These are phyloP conservation scores for Sorex fumeus DNA, from an alignment of 2,113 vertebrate genomes.

Conservation along the genomic window DNA sequence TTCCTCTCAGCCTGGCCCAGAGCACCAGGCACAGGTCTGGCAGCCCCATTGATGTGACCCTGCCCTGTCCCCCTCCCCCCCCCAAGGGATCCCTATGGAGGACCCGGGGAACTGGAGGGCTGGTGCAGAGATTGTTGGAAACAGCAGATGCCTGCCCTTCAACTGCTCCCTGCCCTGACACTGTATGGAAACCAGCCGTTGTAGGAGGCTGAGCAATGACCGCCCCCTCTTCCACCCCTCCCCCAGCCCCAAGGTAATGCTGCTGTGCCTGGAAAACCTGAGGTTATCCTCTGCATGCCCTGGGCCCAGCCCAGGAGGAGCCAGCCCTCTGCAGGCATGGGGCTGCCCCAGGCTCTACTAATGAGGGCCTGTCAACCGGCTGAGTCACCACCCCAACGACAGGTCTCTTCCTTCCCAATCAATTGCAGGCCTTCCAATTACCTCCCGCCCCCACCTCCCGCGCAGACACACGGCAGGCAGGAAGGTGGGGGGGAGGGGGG, in stretches of 20 bases:
- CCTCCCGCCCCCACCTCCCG: slow-evolving; percentile 54
- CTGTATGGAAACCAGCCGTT: no score
- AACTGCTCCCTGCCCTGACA: not conserved
- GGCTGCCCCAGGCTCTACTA: slow-evolving; percentile 41
- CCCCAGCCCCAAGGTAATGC: not conserved
- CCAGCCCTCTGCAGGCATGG: not conserved
- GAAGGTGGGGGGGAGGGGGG: not conserved
- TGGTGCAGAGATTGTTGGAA: not conserved
- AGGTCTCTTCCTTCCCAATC: slow-evolving; percentile 71
- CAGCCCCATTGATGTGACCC: not conserved
- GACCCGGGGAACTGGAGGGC: not conserved
- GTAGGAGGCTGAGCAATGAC: not conserved
- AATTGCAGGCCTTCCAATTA: slow-evolving; percentile 66
- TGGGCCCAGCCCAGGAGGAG: no score
- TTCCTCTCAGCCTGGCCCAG: not conserved
- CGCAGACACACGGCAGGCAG: not conserved
- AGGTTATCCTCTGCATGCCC: no score
- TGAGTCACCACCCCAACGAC: slow-evolving; percentile 85
- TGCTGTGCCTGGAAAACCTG: no score
- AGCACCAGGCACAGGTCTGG: not conserved
- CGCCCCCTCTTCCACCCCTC: slow-evolving; percentile 67
- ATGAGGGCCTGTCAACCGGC: slow-evolving; percentile 64
- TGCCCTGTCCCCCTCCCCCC: not conserved
- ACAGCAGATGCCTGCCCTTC: not conserved
- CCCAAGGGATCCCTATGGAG: not conserved